A percentile compares a stretch with the other conserved stretches of the same genome.
phyloP scores from a whole-genome alignment of 2,113 vertebrate species.

The Xiphias gladius region DNA sequence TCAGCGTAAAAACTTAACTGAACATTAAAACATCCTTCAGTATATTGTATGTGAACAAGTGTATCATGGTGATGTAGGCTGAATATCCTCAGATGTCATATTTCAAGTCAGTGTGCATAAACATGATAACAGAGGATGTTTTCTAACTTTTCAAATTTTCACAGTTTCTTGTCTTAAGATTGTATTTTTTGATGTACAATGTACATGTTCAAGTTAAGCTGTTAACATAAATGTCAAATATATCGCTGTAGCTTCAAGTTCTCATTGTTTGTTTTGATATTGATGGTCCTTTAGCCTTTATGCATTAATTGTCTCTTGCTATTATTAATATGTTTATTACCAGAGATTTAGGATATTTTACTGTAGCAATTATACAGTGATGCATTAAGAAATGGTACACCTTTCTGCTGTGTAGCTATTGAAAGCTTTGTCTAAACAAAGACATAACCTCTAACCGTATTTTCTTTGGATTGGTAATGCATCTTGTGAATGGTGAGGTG shows the following conservation, averaged over 20 bases:
- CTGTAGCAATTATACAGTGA: slow-evolving; percentile 22
- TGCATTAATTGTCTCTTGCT: slow-evolving; percentile 12
- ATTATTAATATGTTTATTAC: slow-evolving; percentile 26
- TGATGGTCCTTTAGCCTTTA: not conserved
- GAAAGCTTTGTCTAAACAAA: slow-evolving; percentile 45
- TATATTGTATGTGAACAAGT: slow-evolving; percentile 27
- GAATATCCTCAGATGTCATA: slow-evolving; percentile 28
- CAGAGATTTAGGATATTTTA: slow-evolving; percentile 3
- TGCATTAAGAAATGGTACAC: slow-evolving; percentile 22
- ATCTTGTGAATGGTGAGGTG: slow-evolving; percentile 65
- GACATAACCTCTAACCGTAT: slow-evolving; percentile 40
- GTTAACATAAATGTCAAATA: slow-evolving; percentile 54
- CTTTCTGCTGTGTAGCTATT: slow-evolving; percentile 29
- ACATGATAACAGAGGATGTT: slow-evolving; percentile 31
- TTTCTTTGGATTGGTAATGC: slow-evolving; percentile 52
- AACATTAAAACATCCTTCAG: slow-evolving; percentile 24
- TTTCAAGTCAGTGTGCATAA: slow-evolving; percentile 50
- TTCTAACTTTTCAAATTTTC: slow-evolving; percentile 55
- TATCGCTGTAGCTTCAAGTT: slow-evolving; percentile 38
- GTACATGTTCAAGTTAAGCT: slow-evolving; percentile 38
- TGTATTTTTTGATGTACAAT: slow-evolving; percentile 57
- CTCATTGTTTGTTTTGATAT: slow-evolving; percentile 36
- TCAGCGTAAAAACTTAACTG: slow-evolving; percentile 23
- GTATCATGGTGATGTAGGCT: slow-evolving; percentile 35
- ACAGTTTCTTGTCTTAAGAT: slow-evolving; percentile 49